phyloP scores from a whole-genome alignment of 2,888 invertebrate species.

The Parelbella ahira region DNA sequence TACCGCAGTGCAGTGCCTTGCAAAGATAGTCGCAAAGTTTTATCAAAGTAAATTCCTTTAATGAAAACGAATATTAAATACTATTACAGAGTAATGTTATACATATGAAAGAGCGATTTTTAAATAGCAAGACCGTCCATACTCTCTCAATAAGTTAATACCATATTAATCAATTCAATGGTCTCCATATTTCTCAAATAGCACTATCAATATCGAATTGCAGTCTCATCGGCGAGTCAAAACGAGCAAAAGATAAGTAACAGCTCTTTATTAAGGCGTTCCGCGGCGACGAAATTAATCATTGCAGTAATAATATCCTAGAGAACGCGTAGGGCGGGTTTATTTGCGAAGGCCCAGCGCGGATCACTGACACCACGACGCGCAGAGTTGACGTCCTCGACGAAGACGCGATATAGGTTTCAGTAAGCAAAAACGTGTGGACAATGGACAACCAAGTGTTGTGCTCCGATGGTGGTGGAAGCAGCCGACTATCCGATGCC shows the following conservation, averaged over 20 bases:
- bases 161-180: too few species aligned
- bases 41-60: too few species aligned
- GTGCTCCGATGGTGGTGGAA: slow-evolving; percentile 56
- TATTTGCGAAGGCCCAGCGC: slow-evolving; percentile 28
- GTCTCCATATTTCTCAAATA: too few species aligned
- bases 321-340: slow-evolving; percentile 32
- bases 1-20: slow-evolving; percentile 31
- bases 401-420: slow-evolving; percentile 48
- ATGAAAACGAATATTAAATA: too few species aligned
- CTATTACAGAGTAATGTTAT: too few species aligned
- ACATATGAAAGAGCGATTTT: too few species aligned
- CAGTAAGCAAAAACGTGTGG: slow-evolving; percentile 54
- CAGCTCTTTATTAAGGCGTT: slow-evolving; percentile 15
- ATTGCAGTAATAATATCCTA: slow-evolving; percentile 28
- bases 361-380: slow-evolving; percentile 35
- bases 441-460: slow-evolving; percentile 65
- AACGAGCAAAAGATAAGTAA: slow-evolving; percentile 20
- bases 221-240: not conserved
- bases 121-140: too few species aligned
- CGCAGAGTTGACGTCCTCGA: slow-evolving; percentile 42
- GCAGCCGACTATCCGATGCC: slow-evolving; percentile 54
- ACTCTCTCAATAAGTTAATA: too few species aligned
- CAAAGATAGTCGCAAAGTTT: slow-evolving; percentile 8
- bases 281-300: slow-evolving; percentile 20
- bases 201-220: too few species aligned